A percentile compares a stretch with the other conserved stretches of the same genome.
Conservation (phyloP, 2,888 invertebrate genomes). For the Tiliacea citrago region DNA sequence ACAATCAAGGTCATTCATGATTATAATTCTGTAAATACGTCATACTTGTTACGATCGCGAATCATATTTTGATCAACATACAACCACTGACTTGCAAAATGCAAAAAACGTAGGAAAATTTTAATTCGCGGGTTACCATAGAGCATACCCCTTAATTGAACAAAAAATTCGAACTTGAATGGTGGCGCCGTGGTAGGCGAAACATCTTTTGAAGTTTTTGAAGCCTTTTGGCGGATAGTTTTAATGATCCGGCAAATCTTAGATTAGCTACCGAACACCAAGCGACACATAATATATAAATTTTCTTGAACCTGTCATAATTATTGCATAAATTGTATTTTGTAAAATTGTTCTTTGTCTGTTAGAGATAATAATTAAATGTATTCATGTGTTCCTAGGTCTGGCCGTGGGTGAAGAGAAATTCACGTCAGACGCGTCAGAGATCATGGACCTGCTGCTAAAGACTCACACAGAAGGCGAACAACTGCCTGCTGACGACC, state of each 20-base stretch:
- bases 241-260: background rate
- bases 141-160: background rate
- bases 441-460: slow-evolving; percentile 98
- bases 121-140: background rate
- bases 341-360: background rate
- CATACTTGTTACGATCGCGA: background rate
- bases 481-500: slow-evolving; percentile 97
- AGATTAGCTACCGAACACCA: background rate
- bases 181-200: background rate
- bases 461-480: slow-evolving; percentile 97
- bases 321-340: background rate
- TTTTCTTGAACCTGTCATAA: background rate
- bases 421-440: slow-evolving; percentile 97
- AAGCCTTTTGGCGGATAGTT: background rate
- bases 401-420: slow-evolving; percentile 95
- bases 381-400: slow-evolving; percentile 71
- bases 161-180: background rate
- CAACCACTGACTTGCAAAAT: background rate
- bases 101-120: background rate
- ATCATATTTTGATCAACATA: background rate
- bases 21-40: background rate
- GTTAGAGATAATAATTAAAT: background rate
- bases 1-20: background rate
- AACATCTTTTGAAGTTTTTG: background rate
- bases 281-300: background rate